Conservation (phyloP, 2,888 invertebrate species). For the Ophion ellenae region DNA sequence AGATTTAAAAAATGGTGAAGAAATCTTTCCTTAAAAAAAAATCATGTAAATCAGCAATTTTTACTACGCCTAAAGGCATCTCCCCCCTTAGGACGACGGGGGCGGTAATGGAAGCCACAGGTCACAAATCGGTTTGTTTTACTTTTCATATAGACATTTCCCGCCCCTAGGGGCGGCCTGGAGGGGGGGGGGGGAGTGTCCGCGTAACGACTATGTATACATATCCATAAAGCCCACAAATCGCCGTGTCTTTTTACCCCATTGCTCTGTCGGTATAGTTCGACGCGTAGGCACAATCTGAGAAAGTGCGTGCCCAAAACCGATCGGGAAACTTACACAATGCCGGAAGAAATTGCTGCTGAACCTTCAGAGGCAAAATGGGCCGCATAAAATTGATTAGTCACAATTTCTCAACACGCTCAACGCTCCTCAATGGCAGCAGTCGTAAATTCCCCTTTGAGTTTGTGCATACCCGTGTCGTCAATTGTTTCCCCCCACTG, state of each 20-base stretch:
- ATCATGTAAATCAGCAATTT: too few relatives aligned
- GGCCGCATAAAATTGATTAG: neutral
- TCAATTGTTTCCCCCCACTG: too few relatives aligned
- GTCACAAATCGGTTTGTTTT: slow-evolving; percentile 47
- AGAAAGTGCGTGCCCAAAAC: neutral
- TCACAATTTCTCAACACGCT: neutral
- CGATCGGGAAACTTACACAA: slow-evolving; percentile 23
- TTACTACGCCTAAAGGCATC: too few relatives aligned
- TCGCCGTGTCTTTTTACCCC: slow-evolving; percentile 28
- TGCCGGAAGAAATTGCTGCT: slow-evolving; percentile 29
- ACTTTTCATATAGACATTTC: slow-evolving; percentile 35
- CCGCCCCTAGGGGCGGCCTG: neutral
- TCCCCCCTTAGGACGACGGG: neutral
- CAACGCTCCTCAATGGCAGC: neutral
- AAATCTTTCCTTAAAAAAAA: too few relatives aligned
- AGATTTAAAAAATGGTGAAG: too few relatives aligned
- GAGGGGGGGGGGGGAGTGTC: neutral
- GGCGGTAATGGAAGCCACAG: slow-evolving; percentile 9
- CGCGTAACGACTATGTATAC: neutral
- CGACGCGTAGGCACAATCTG: slow-evolving; percentile 9
- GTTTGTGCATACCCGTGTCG: too few relatives aligned
- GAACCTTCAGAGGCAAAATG: neutral
- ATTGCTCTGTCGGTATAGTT: slow-evolving; percentile 13
- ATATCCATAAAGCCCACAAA: slow-evolving; percentile 6
- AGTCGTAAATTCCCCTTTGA: neutral